phyloP scores from a whole-genome alignment of 2,888 invertebrate species.

The Ischnus inquisitorius region DNA sequence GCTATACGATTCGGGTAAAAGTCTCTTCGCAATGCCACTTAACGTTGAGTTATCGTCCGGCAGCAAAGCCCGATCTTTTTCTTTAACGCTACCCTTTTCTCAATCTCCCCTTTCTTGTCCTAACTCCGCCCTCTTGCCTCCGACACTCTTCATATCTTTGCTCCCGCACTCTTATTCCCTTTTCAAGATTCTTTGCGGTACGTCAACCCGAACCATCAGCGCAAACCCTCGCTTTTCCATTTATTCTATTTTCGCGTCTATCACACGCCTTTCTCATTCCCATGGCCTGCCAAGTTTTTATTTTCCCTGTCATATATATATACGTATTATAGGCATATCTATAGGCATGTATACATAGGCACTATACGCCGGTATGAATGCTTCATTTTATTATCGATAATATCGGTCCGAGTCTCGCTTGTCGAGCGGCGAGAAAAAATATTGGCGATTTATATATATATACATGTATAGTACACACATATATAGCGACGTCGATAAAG shows the following conservation, averaged over 20 bases:
- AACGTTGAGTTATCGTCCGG: slow-evolving; percentile 61
- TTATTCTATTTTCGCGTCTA: slow-evolving; percentile 20
- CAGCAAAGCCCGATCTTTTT: slow-evolving; percentile 6
- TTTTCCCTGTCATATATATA: not conserved
- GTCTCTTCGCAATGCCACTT: slow-evolving; percentile 61
- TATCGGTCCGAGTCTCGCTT: not conserved
- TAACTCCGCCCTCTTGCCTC: slow-evolving; percentile 38
- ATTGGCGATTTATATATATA: too few species aligned
- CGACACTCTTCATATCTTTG: slow-evolving; percentile 14
- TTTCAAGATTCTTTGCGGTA: not conserved
- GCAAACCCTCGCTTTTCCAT: slow-evolving; percentile 6
- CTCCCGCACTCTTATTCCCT: not conserved
- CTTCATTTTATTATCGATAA: slow-evolving; percentile 7
- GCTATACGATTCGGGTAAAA: not conserved
- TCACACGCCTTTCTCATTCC: slow-evolving; percentile 20
- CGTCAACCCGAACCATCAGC: slow-evolving; percentile 2
- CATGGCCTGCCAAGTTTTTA: slow-evolving; percentile 19
- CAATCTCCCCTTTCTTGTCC: slow-evolving; percentile 2
- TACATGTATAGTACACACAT: not conserved
- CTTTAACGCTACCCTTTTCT: slow-evolving; percentile 44
- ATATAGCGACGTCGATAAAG: slow-evolving; percentile 51
- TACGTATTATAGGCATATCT: too few species aligned
- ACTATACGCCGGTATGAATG: slow-evolving; percentile 5
- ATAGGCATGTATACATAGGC: not conserved
- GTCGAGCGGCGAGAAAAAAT: slow-evolving; percentile 15